Percentiles rank a stretch among this genome's conserved stretches.
Conservation (phyloP, 1,140 invertebrate genomes). For the Ganaspis sp. region DNA sequence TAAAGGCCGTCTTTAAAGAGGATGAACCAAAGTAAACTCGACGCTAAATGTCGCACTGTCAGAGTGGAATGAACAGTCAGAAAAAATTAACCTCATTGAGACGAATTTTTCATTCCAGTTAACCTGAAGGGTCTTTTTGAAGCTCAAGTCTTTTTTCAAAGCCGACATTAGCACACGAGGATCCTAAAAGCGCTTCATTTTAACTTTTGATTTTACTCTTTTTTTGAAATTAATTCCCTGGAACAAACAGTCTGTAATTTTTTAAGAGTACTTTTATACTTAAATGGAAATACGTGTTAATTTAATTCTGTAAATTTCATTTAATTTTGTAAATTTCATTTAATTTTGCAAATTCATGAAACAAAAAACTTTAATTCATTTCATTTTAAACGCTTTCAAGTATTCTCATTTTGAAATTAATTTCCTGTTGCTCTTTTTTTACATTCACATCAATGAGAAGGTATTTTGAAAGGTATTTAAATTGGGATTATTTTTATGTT, state of each 20-base stretch:
- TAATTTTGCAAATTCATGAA: too few relatives aligned
- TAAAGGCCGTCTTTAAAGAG: neutral
- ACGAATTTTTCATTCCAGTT: conserved; percentile 1
- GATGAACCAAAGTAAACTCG: neutral
- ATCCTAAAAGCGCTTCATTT: neutral
- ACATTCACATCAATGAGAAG: too few relatives aligned
- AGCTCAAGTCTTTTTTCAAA: conserved; percentile 10
- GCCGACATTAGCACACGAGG: neutral
- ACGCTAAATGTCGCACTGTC: neutral
- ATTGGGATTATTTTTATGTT: too few relatives aligned
- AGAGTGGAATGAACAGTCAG: neutral
- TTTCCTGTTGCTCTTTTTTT: too few relatives aligned
- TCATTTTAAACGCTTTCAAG: too few relatives aligned
- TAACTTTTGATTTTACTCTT: conserved; percentile 1
- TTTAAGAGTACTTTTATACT: too few relatives aligned
- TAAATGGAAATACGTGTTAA: too few relatives aligned
- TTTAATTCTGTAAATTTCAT: too few relatives aligned
- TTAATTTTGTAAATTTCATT: too few relatives aligned
- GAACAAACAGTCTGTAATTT: neutral
- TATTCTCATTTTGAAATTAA: too few relatives aligned
- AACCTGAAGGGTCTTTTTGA: neutral
- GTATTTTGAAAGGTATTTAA: too few relatives aligned
- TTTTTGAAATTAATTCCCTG: neutral
- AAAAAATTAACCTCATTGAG: conserved; percentile 3
- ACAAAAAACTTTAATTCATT: too few relatives aligned